Evolutionary conservation across 2,113 vertebrate genomes (phyloP), one percentile per base, ranked within the genome.

Genomic region (Saccopteryx leptura): DNA sequence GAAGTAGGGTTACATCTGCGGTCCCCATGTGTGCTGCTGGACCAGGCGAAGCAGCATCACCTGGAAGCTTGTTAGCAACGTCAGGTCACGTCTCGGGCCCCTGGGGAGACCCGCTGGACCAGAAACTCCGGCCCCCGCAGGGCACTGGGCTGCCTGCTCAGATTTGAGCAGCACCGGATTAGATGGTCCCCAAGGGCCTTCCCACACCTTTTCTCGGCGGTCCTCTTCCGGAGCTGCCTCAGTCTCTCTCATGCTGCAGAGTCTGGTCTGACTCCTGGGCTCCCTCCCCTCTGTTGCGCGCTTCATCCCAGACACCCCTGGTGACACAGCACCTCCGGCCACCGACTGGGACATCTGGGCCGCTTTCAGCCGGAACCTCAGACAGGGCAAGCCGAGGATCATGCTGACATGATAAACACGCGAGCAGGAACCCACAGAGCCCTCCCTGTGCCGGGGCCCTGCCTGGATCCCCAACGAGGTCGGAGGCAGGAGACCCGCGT

Each of bases 361-460:
- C 26, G 63, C 39, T 69, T 21, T 12, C 13, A 13, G 56, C 5
- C 28, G 0, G 54, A 46, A 12, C 15, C 17, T 39, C 39, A 0
- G 52, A 14, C 4, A 2, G 1, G 28, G 21, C 12, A 24, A 31
- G 11, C 10, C 2, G 10, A 78, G 33, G 50, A 1, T 2, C 13
- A 7, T 28, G 0, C 2, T 6, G 9, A 15, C 9, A 3, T 13
- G 5, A 3, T 12, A 17, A 60, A 48, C 21, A 0, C 0, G 9
- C 4, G 17, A 2, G 50, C 13, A 79, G 63, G 4, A 6, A 31
- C 80, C 23, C 19, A 15, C 0, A 58, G 68, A 33, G 65, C 24
- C 18, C 24, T 81, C 4, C 14, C 84, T 56, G 66, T 13, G 84
- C 31, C 74, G 13, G 56, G 52, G 54, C 50, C 23, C 7, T 14